Percentiles rank a stretch among this genome's conserved stretches.
Conservation (phyloP, 1,140 invertebrate species). For the Sarcophaga bullata region DNA sequence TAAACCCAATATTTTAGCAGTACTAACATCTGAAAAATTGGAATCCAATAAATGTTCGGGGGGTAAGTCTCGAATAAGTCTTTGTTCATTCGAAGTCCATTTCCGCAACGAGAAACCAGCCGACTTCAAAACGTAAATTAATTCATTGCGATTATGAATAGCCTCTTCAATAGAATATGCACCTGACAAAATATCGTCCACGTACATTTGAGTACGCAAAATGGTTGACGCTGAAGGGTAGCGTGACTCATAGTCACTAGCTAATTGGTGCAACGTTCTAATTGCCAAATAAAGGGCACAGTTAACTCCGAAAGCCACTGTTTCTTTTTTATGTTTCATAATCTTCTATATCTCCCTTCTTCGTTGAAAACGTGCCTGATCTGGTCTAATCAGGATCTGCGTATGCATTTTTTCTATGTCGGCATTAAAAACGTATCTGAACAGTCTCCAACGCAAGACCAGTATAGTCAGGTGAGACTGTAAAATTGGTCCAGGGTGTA, state of each 20-base stretch:
- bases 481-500: neutral
- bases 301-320: too few species aligned
- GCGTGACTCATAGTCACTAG: neutral
- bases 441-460: neutral
- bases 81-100: conserved; percentile 41
- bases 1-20: conserved; percentile 50
- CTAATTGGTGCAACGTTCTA: neutral
- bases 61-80: too few species aligned
- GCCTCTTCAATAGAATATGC: neutral
- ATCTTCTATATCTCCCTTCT: neutral
- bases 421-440: conserved; percentile 10
- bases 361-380: too few species aligned
- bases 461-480: neutral
- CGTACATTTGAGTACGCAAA: conserved; percentile 20
- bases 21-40: neutral
- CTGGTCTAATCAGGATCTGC: too few species aligned
- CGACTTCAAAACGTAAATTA: neutral
- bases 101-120: conserved; percentile 30
- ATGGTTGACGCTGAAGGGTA: too few species aligned
- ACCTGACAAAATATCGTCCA: conserved; percentile 35
- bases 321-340: neutral
- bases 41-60: neutral
- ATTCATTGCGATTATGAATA: neutral
- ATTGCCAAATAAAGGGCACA: too few species aligned
- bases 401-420: too few species aligned